Base-by-base conservation (phyloP, 2,888 invertebrate genomes). In the Epiblema foenella region DNA sequence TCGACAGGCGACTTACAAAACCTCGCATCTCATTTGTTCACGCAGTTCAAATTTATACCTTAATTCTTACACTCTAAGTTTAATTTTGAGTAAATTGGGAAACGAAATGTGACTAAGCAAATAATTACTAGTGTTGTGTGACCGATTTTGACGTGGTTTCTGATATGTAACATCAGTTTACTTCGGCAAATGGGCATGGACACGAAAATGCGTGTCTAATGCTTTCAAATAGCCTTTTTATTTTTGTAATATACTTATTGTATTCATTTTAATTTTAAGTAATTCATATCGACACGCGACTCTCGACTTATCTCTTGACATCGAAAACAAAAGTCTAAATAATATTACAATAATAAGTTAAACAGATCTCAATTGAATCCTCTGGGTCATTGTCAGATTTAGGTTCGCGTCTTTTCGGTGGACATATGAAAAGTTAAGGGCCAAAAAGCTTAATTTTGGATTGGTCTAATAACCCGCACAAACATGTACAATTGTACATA, bases 1-100 rank as follows among this genome's bases (percentile, higher is more conserved):
- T 82, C 82, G 82, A 82, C 80, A 79, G 78, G 82, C 83, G 77
- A 81, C 65, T 67, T 71, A 76, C 78, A 75, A 0, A 54, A 54
- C 29, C 15, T 64, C 64, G 18, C 39, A 54, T 64, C 20, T 39
- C 39, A 18, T 33, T 51, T 8, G 12, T 18, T 63, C 8, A 3
- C 11, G 15, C 10, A 18, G 20, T 24, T 39, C 33, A 12, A 64
- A 54, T 52, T 49, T 12, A 17, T 12, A 51, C 62, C 17, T 29
- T 51, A 12, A 33, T 29, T 10, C 17, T 4, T 49, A 7, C 17
- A 7, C 9, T 24, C 24, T 24, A 17, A 17, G 24, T 24, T 10
- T n/a, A 24, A 24, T n/a, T 17, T 49, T n/a, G n/a, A 29, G 15
- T n/a, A 2, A n/a, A 24, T 20, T 8, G 15, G 24, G n/a, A 52